Evolutionary conservation across 2,888 invertebrate genomes (phyloP), one percentile per base, ranked within the genome.

Genomic region (Cremastinae sp.): DNA sequence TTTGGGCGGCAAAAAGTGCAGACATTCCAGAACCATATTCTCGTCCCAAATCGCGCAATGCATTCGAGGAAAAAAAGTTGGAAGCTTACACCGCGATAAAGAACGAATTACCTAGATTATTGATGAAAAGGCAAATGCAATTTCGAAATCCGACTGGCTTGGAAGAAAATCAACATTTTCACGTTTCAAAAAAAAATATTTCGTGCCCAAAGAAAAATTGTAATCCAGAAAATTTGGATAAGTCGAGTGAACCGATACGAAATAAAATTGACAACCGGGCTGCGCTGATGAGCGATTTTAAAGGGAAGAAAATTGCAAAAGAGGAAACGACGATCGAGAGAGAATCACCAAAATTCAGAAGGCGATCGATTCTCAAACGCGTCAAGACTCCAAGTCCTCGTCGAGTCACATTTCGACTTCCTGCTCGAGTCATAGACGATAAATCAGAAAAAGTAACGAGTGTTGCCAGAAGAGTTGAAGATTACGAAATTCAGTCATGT

Each of bases 341-440:
- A 8, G 55, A 45, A 10, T 9, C 43, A 1, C 10, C 53, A 10
- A 45, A 10, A 16, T 16, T 8, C 16, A 37, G 12, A 1, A 37
- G 70, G 28, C 45, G 49, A 12, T 64, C 68, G 53, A 62, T 76
- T 14, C 43, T 64, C 5, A 70, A 68, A 43, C 53, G 59, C 10
- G 53, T 47, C 22, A 77, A 61, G 41, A 74, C 45, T 69, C 68
- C 73, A 51, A 77, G 59, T 65, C 74, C 59, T 74, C 71, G 69
- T 64, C 74, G 55, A 3, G 77, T 79, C n/a, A 77, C 74, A 10
- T 79, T 79, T 65, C 61, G 64, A 7, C 72, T 77, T 41, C 77
- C 79, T 9, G 76, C 64, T 53, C 61, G 59, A 5, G 20, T 72
- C 8, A 71, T 77, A 8, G 72, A 79, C 10, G 74, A 74, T 43